Base-by-base conservation (phyloP, 2,888 invertebrate genomes). In the Archips xylosteana region DNA sequence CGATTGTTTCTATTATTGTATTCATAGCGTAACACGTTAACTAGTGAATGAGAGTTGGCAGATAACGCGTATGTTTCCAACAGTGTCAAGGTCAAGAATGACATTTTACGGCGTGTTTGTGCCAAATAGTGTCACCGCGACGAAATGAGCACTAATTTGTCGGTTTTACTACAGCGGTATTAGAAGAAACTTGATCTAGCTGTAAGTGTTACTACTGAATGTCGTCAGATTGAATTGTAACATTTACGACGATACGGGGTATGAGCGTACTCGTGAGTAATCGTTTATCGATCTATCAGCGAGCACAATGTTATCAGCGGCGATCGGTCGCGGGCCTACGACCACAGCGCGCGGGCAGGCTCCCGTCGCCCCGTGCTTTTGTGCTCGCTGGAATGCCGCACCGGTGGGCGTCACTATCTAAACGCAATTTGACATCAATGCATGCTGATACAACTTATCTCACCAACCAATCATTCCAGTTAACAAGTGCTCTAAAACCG, bases 41-140 rank as follows among this genome's bases (percentile, higher is more conserved):
- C 62, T 75, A 81, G 69, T 90, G 87, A 89, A 90, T 88, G 89
- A 86, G 88, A 86, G 87, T 89, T 89, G 89, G 89, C 90, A 88
- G 85, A 89, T 88, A 88, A 83, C 80, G 77, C 75, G 75, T 77
- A 80, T 71, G 79, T 79, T 81, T 82, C 81, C 84, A 85, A 86
- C 86, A 89, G 86, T 88, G 91, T 90, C 91, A 91, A 90, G 91
- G 91, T 80, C 83, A 47, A 61, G 70, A 70, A 54, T 74, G 74
- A 54, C 69, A 70, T 63, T 67, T 68, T 68, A 60, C 36, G 62
- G 64, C 39, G 71, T 65, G 57, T 54, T 74, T 74, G 76, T 87
- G 88, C 88, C 88, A 89, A 87, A 82, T 81, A 77, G 80, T 81
- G 80, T 81, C 81, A 77, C 77, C 61, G 71, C 72, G 74, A 61